Base-by-base conservation (phyloP, 2,113 vertebrate genomes). In the Apodemus speciosus region DNA sequence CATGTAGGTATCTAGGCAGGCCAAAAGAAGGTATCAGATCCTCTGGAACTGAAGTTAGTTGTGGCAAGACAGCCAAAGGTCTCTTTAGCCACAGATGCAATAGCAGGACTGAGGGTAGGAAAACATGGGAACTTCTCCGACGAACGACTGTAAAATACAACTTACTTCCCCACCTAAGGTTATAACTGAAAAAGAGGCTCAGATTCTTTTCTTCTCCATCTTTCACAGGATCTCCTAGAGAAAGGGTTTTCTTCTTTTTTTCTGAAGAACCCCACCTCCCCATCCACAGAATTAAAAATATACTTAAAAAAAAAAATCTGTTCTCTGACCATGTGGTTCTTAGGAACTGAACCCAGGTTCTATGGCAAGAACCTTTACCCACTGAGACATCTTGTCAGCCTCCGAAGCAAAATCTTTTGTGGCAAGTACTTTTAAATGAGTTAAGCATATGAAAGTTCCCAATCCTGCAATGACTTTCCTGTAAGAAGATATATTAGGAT, bases 91-190 rank as follows among this genome's bases (percentile, higher is more conserved):
- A 85, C 18, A 76, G 9, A 86, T 0, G 5, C 15, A 14, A 92
- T 89, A 85, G 60, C 43, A 95, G 69, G 51, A 96, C 93, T 85
- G 25, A 0, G 93, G 81, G 79, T 64, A 93, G 32, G 75, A 85
- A 7, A 81, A 73, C 11, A 53, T 68, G 88, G 79, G 62, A 92
- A 49, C 76, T 89, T 94, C 92, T 72, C 84, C 53, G 35, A 92
- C n/a, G 23, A 76, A 91, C 84, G 86, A 91, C 40, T 27, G 6
- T 49, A 66, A 0, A 0, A 11, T 40, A 81, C 9, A 73, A 69
- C 90, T 15, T 71, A 83, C 25, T 97, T 97, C 91, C 85, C 86
- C 66, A 72, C 95, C 27, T 84, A 60, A 23, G n/a, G 73, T 97
- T 87, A 72, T 71, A 88, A 38, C 6, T 89, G 0, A 85, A 14